These are phyloP conservation scores for Aramus guarauna DNA, from an alignment of 2,113 vertebrate genomes.

Conservation along the genomic window DNA sequence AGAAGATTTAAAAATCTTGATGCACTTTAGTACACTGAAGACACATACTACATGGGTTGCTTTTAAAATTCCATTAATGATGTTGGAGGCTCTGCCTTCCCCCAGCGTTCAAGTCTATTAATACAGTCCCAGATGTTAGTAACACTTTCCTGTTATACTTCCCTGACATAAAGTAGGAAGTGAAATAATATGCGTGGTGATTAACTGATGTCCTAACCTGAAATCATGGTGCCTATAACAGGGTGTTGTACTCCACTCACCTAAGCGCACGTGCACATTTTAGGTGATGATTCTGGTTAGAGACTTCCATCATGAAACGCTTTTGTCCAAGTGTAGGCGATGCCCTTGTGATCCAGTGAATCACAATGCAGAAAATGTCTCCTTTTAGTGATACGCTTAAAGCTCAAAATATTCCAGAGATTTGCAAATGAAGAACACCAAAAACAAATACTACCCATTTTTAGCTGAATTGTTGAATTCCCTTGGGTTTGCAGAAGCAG, in stretches of 20 bases:
- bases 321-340: neutral
- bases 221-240: neutral
- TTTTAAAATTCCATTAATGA: neutral
- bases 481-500: slow-evolving; percentile 18
- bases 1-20: neutral
- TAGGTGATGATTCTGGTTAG: neutral
- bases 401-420: slow-evolving; percentile 8
- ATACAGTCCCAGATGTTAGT: neutral
- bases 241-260: neutral
- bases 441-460: slow-evolving; percentile 17
- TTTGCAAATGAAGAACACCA: slow-evolving; percentile 5
- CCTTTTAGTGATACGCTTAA: neutral
- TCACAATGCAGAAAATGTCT: neutral
- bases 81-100: neutral
- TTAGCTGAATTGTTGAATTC: slow-evolving; percentile 5
- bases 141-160: neutral
- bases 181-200: neutral
- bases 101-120: neutral
- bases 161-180: neutral
- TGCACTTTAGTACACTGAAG: neutral
- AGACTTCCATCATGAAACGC: neutral
- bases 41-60: neutral
- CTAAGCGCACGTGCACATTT: neutral
- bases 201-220: neutral
- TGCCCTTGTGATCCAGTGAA: neutral